These are phyloP conservation scores for Cheirogaleus major DNA, from an alignment of 2,797 vertebrate genomes.

Conservation along the genomic window DNA sequence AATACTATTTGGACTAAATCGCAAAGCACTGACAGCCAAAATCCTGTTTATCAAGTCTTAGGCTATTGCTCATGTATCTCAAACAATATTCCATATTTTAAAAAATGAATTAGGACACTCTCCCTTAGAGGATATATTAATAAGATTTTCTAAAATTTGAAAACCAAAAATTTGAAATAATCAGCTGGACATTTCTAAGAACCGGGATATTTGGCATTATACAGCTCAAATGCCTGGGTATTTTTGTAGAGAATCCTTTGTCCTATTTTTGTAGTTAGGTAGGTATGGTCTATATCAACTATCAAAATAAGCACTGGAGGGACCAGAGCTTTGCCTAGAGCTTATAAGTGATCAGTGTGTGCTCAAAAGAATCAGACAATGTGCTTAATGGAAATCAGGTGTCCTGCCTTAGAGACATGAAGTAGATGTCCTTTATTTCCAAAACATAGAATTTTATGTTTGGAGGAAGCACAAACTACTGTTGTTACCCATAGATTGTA, in stretches of 20 bases:
- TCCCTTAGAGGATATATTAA: slow-evolving; percentile 36
- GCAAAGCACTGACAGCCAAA: background rate
- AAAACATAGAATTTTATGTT: background rate
- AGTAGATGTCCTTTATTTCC: background rate
- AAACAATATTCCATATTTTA: slow-evolving; percentile 32
- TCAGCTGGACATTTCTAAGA: background rate
- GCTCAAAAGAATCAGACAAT: background rate
- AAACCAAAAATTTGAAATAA: slow-evolving; percentile 36
- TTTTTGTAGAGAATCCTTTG: background rate
- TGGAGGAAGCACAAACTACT: background rate
- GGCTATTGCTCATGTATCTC: slow-evolving; percentile 2
- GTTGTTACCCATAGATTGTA: background rate
- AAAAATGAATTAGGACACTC: background rate
- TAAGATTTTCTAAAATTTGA: slow-evolving; percentile 38
- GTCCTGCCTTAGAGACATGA: background rate
- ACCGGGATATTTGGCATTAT: slow-evolving; percentile 34
- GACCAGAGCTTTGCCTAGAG: slow-evolving; percentile 21
- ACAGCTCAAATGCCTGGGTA: background rate
- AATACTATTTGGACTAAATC: background rate
- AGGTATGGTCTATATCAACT: slow-evolving; percentile 20
- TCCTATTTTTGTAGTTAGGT: slow-evolving; percentile 49
- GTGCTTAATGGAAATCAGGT: slow-evolving; percentile 37
- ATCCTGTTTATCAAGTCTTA: slow-evolving; percentile 8
- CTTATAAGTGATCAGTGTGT: background rate
- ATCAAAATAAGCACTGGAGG: background rate